Conservation (phyloP, 2,113 vertebrate genomes). For the Silurus glanis region DNA sequence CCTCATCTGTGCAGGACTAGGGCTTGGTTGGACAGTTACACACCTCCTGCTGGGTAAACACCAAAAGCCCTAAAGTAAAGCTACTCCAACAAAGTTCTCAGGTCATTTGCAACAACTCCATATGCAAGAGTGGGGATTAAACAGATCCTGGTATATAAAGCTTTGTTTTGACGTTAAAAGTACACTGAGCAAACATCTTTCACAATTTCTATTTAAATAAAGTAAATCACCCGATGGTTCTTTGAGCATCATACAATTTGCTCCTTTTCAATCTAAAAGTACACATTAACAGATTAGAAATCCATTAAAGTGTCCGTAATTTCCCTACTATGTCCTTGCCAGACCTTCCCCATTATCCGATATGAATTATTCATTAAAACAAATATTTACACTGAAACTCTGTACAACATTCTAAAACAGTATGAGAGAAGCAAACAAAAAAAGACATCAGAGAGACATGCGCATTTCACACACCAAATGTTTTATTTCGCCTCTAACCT, state of each 20-base stretch:
- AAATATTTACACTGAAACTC: background rate
- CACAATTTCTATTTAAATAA: conserved; percentile 34
- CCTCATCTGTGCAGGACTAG: conserved; percentile 60
- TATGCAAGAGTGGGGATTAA: conserved; percentile 72
- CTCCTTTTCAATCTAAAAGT: background rate
- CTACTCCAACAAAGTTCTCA: conserved; percentile 47
- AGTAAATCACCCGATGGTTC: background rate
- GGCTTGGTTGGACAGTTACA: conserved; percentile 62
- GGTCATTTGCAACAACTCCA: conserved; percentile 28
- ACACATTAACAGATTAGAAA: conserved; percentile 1
- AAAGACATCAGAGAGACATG: background rate
- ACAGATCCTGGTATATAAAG: conserved; percentile 72
- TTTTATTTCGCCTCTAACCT: conserved; percentile 69
- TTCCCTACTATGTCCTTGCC: background rate
- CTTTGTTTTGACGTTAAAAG: conserved; percentile 56
- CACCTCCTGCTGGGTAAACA: conserved; percentile 54
- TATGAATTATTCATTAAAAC: too few relatives aligned
- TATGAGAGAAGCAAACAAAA: background rate
- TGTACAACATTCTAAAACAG: background rate
- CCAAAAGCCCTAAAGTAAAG: conserved; percentile 56
- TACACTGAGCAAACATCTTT: conserved; percentile 49
- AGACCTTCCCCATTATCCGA: background rate
- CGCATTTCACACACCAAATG: background rate
- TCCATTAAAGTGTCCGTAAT: conserved; percentile 8
- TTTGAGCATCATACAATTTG: conserved; percentile 16